Conservation (phyloP, 2,113 vertebrate species). For the Oncorhynchus clarkii region DNA sequence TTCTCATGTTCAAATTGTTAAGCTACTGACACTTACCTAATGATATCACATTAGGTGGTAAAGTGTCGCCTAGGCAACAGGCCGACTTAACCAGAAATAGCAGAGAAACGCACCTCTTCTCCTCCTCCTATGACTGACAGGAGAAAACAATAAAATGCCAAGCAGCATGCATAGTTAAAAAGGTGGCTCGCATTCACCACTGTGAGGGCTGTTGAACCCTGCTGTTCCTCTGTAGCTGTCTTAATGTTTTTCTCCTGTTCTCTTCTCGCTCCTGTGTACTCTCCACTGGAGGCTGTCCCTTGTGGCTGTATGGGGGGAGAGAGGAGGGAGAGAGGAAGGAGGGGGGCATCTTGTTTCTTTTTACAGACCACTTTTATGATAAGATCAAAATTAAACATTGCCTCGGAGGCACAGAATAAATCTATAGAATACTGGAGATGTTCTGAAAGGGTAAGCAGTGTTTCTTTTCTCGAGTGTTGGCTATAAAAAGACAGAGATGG, state of each 20-base stretch:
- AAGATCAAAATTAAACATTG: constrained; percentile 43
- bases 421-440: not conserved
- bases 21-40: constrained; percentile 41
- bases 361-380: constrained; percentile 36
- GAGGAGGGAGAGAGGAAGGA: not conserved
- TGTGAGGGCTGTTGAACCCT: constrained; percentile 42
- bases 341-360: constrained; percentile 16
- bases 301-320: constrained; percentile 40
- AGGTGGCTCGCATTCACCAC: constrained; percentile 27
- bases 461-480: not conserved
- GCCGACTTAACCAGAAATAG: constrained; percentile 32
- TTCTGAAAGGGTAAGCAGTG: not conserved
- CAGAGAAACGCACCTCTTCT: constrained; percentile 21
- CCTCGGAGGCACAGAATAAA: constrained; percentile 22
- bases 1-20: not conserved
- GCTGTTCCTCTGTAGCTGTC: constrained; percentile 45
- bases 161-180: constrained; percentile 58
- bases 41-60: constrained; percentile 48
- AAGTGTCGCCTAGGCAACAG: constrained; percentile 53
- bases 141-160: constrained; percentile 22
- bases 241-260: constrained; percentile 27
- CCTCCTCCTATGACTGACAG: constrained; percentile 38
- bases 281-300: constrained; percentile 36
- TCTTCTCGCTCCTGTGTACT: constrained; percentile 28
- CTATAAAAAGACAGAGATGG: not conserved